Conservation (phyloP, 2,888 invertebrate species). For the Tetragonula carbonaria region DNA sequence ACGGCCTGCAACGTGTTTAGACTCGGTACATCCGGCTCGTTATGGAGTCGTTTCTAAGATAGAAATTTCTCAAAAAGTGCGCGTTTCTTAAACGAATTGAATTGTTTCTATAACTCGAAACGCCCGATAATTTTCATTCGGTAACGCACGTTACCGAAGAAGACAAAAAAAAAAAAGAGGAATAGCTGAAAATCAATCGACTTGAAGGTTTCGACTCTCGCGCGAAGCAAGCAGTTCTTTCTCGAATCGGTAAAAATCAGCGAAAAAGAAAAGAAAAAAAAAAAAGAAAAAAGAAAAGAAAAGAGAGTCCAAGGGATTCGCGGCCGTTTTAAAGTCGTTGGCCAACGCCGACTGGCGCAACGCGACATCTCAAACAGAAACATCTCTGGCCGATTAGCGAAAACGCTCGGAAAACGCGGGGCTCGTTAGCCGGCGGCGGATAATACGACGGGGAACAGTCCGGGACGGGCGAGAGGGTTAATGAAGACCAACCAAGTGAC, state of each 20-base stretch:
- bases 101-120: no score
- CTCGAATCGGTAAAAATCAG: no score
- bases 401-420: not conserved
- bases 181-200: no score
- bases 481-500: constrained; percentile 55
- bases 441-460: constrained; percentile 6
- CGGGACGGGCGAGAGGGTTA: constrained; percentile 39
- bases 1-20: not conserved
- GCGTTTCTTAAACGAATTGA: constrained; percentile 10
- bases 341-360: not conserved
- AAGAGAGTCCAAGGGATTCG: no score
- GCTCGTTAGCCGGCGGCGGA: constrained; percentile 21
- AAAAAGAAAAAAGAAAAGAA: no score
- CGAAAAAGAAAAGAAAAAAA: no score
- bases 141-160: no score
- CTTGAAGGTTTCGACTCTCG: no score
- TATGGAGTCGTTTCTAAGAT: not conserved
- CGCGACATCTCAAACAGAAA: not conserved
- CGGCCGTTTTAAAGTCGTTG: not conserved
- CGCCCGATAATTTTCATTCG: no score
- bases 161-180: no score
- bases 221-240: no score
- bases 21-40: not conserved
- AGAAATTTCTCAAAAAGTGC: not conserved
- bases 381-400: constrained; percentile 10